phyloP scores from a whole-genome alignment of 2,888 invertebrate species.

The Troides oblongomaculatus region DNA sequence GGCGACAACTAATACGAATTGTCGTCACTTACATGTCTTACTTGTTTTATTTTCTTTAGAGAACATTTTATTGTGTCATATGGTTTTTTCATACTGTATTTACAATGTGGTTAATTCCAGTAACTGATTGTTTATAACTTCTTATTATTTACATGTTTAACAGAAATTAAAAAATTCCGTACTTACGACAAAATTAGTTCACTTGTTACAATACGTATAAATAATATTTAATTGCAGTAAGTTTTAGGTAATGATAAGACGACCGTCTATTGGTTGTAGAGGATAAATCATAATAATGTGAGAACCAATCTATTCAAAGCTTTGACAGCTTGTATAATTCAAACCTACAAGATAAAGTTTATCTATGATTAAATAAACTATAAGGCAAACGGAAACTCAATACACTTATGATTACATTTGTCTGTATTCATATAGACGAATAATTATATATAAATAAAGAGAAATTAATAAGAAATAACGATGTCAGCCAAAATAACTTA shows the following conservation, averaged over 20 bases:
- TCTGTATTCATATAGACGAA: no score
- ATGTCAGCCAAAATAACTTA: no score
- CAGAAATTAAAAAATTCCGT: background rate
- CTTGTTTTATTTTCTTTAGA: background rate
- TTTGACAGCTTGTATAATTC: background rate
- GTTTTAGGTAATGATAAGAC: background rate
- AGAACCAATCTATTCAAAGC: background rate
- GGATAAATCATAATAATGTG: background rate
- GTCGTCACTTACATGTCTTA: slow-evolving; percentile 2
- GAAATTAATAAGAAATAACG: no score
- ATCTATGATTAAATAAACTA: background rate
- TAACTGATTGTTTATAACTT: background rate
- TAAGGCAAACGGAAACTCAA: background rate
- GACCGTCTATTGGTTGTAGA: no score
- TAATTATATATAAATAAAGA: no score
- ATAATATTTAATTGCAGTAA: background rate
- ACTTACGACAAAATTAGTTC: background rate
- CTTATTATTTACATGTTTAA: background rate
- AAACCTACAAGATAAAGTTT: background rate
- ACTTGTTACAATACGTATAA: background rate
- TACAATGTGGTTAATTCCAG: background rate
- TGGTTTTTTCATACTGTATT: background rate
- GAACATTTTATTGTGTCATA: background rate
- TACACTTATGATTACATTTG: no score
- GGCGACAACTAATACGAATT: slow-evolving; percentile 16